phyloP scores from a whole-genome alignment of 2,888 invertebrate species.

The Drosophila gaucha region DNA sequence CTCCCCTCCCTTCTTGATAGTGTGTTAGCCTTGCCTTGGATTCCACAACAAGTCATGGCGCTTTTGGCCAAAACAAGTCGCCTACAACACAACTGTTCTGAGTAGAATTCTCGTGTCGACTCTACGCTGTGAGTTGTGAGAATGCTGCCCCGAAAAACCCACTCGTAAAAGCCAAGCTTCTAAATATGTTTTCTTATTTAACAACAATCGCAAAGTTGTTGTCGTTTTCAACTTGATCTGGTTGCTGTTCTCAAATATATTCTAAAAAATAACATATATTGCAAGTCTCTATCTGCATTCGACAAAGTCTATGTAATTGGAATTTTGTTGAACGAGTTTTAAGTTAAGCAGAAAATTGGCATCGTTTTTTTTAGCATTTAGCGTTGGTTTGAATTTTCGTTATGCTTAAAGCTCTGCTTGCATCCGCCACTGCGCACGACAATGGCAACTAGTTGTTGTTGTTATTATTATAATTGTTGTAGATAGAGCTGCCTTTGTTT shows the following conservation, averaged over 20 bases:
- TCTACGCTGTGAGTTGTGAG: conserved; percentile 26
- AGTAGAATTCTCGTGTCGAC: conserved; percentile 19
- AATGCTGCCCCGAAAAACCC: conserved; percentile 71
- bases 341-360: conserved; percentile 32
- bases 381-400: conserved; percentile 42
- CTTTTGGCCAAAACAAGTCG: conserved; percentile 77
- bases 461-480: conserved; percentile 32
- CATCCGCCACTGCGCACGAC: conserved; percentile 68
- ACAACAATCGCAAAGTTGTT: conserved; percentile 48
- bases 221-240: conserved; percentile 53
- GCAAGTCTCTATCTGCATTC: conserved; percentile 23
- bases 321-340: conserved; percentile 70
- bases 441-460: conserved; percentile 29
- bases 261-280: conserved; percentile 42
- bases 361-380: conserved; percentile 34
- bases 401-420: conserved; percentile 51
- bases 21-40: conserved; percentile 66
- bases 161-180: conserved; percentile 61
- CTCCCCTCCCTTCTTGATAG: not conserved
- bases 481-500: conserved; percentile 69
- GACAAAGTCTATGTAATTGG: conserved; percentile 46
- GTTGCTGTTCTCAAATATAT: conserved; percentile 33
- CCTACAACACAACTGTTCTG: conserved; percentile 59
- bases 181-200: conserved; percentile 69
- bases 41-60: conserved; percentile 75